These are phyloP conservation scores for Denticeps clupeoides DNA, from an alignment of 2,797 vertebrate species.

Conservation along the genomic window DNA sequence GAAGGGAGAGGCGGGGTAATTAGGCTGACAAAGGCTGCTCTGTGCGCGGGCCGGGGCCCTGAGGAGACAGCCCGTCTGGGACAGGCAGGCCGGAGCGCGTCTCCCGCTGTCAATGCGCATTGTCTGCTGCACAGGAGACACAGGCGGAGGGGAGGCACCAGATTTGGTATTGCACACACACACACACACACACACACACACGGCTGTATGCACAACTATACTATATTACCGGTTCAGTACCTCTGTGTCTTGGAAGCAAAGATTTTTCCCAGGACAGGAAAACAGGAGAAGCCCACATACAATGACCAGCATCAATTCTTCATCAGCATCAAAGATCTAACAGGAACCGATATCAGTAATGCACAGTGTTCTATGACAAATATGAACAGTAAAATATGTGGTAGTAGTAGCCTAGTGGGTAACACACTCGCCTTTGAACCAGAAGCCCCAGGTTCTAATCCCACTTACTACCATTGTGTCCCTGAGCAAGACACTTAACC, in stretches of 20 bases:
- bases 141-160: constrained; percentile 48
- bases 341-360: no score
- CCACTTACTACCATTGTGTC: no score
- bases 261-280: constrained; percentile 31
- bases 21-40: constrained; percentile 98
- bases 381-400: no score
- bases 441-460: no score
- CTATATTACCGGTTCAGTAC: constrained; percentile 23
- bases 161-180: constrained; percentile 50
- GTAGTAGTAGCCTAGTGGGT: no score
- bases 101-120: constrained; percentile 85
- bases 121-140: constrained; percentile 58
- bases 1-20: constrained; percentile 83
- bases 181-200: constrained; percentile 23
- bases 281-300: constrained; percentile 35
- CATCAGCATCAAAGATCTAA: neutral
- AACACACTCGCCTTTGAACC: no score
- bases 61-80: constrained; percentile 98
- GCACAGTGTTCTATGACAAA: no score
- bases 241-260: constrained; percentile 23
- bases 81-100: constrained; percentile 79
- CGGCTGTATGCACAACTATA: constrained; percentile 15
- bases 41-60: constrained; percentile 83
- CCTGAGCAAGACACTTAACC: no score
- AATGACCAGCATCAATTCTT: constrained; percentile 2